These are phyloP conservation scores for Anarsia innoxiella DNA, from an alignment of 2,888 invertebrate genomes.

Conservation along the genomic window DNA sequence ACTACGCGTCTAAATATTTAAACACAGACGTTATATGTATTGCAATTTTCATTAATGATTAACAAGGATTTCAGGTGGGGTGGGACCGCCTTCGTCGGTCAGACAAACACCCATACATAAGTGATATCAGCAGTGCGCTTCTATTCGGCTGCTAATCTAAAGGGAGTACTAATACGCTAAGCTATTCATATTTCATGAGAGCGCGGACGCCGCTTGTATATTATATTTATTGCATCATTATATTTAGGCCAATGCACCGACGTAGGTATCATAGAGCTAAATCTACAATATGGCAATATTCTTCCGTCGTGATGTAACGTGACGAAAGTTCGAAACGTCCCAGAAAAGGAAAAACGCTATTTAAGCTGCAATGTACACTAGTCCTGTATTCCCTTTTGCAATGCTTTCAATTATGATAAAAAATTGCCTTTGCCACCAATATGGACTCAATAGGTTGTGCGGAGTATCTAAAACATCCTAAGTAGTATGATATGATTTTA, in stretches of 20 bases:
- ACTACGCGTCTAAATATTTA: constrained; percentile 66
- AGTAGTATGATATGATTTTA: too few relatives aligned
- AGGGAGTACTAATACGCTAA: constrained; percentile 47
- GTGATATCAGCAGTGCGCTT: constrained; percentile 41
- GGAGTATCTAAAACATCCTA: too few relatives aligned
- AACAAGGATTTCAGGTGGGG: constrained; percentile 53
- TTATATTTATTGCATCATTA: constrained; percentile 45
- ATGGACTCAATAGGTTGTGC: too few relatives aligned
- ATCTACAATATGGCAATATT: too few relatives aligned
- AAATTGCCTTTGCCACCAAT: too few relatives aligned
- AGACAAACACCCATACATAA: constrained; percentile 50
- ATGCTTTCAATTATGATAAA: too few relatives aligned
- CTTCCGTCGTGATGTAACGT: too few relatives aligned
- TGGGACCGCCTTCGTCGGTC: constrained; percentile 33
- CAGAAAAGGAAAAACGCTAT: too few relatives aligned
- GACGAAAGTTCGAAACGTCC: too few relatives aligned
- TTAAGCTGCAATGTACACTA: too few relatives aligned
- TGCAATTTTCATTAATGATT: constrained; percentile 72
- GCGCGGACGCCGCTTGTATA: constrained; percentile 30
- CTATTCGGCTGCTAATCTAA: constrained; percentile 47
- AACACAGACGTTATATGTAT: constrained; percentile 68
- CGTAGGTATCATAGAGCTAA: constrained; percentile 19
- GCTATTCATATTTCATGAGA: constrained; percentile 46
- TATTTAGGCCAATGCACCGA: constrained; percentile 21
- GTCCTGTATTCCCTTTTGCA: too few relatives aligned